Percentiles rank a stretch among this genome's conserved stretches.
Evolutionary conservation across 2,888 invertebrate species (phyloP).

Genomic region (Diplazon laetatorius): DNA sequence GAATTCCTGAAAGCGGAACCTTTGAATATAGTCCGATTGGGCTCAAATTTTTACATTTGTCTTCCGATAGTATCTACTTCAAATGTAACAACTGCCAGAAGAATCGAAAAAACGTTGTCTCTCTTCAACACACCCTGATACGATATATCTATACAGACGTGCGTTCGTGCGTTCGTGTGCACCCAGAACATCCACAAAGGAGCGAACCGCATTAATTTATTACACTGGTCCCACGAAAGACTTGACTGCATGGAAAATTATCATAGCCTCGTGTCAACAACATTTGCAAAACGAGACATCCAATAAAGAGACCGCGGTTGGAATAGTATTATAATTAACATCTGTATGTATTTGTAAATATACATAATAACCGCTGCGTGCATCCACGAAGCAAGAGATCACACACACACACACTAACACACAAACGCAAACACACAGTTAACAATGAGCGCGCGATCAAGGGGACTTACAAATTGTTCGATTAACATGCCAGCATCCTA

Average conservation of each 20-base stretch:
- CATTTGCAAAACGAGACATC: slow-evolving; percentile 55
- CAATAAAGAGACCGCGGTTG: slow-evolving; percentile 47
- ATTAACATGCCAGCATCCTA: slow-evolving; percentile 50
- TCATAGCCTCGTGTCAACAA: slow-evolving; percentile 59
- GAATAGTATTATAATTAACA: slow-evolving; percentile 22
- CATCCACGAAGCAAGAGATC: background rate
- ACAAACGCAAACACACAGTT: background rate
- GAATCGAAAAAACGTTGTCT: no score
- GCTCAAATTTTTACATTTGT: no score
- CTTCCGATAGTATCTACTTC: no score
- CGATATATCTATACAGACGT: no score
- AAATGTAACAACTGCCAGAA: no score
- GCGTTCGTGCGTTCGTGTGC: no score
- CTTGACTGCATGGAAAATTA: slow-evolving; percentile 50
- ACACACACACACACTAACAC: background rate
- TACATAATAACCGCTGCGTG: background rate
- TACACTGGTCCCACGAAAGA: slow-evolving; percentile 47
- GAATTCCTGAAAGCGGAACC: no score
- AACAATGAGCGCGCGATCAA: background rate
- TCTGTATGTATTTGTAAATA: slow-evolving; percentile 26
- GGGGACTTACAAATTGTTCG: slow-evolving; percentile 31
- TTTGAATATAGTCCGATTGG: no score
- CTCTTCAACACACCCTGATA: no score
- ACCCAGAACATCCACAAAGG: slow-evolving; percentile 3
- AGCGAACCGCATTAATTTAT: slow-evolving; percentile 56